Evolutionary conservation across 2,888 invertebrate genomes (phyloP), one percentile per base, ranked within the genome.

Genomic region (Apotomis capreana): DNA sequence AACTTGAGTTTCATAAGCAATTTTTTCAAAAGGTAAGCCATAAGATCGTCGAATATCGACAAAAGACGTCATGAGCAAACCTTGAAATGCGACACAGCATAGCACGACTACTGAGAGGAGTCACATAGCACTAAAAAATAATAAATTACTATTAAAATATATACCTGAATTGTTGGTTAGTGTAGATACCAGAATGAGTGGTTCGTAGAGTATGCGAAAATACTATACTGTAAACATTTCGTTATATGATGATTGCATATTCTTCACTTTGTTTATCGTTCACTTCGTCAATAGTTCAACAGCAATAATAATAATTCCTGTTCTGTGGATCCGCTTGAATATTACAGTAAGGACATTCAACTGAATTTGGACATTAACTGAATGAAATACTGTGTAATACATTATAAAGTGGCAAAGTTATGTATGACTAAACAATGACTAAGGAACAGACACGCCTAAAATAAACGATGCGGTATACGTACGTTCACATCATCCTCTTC

Each of bases 61-160:
- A 61, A 72, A 74, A 79, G 76, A 78, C 79, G 79, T 78, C 77
- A 80, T 73, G 75, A 73, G 72, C 76, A 69, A 70, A 37, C 69
- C 72, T 73, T 74, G 74, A 75, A 76, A 73, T 74, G 69, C 64
- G 76, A 74, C 73, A 74, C 62, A 70, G 77, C 77, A 79, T 78
- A 79, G 77, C 78, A 79, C 79, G 79, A 83, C 78, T 86, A 83
- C 78, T 86, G 86, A 80, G 74, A 68, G 59, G 12, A 82, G 85
- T 89, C 89, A 89, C 89, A 88, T 89, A 89, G 78, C 84, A 78
- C 67, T 58, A 76, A 73, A 75, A 67, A 74, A 75, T 0, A n/a
- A 51, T 36, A 3, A 62, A 4, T 36, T 8, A 49, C n/a, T 13
- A 59, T 4, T 6, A 6, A 40, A 5, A 40, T 40, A 40, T 6